Evolutionary conservation across 2,113 vertebrate genomes (phyloP).

Genomic region (Atractosteus spatula): DNA sequence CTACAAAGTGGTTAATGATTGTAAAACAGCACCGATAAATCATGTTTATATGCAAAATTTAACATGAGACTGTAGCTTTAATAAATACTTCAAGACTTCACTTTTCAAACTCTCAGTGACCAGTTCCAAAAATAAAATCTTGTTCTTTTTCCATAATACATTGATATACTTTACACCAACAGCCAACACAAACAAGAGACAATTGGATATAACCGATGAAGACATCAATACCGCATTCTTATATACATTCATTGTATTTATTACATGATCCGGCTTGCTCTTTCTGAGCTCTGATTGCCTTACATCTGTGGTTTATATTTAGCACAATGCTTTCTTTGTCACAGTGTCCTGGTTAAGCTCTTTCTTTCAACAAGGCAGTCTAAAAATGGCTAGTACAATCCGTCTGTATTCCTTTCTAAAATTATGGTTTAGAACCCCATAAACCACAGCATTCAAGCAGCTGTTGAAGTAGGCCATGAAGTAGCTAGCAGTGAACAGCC

Average conservation of each 20-base stretch:
- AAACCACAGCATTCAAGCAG: slow-evolving; percentile 76
- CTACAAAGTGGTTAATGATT: background rate
- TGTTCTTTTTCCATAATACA: background rate
- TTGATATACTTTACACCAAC: background rate
- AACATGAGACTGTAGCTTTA: background rate
- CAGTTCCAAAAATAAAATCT: background rate
- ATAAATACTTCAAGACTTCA: background rate
- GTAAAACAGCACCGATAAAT: background rate
- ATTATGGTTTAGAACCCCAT: slow-evolving; percentile 74
- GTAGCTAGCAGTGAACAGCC: slow-evolving; percentile 77
- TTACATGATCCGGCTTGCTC: slow-evolving; percentile 1
- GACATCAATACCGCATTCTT: slow-evolving; percentile 13
- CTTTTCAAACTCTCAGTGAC: background rate
- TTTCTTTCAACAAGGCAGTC: slow-evolving; percentile 56
- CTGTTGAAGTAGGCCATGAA: slow-evolving; percentile 84
- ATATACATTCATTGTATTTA: slow-evolving; percentile 19
- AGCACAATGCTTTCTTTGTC: background rate
- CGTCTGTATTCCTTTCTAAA: slow-evolving; percentile 79
- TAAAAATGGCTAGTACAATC: slow-evolving; percentile 68
- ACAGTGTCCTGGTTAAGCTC: background rate
- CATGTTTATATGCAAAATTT: background rate
- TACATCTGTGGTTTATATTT: slow-evolving; percentile 3
- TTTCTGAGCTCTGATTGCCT: background rate
- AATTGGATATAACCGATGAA: background rate
- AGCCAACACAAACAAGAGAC: background rate